phyloP scores from a whole-genome alignment of 37 sponge, comb jelly and placozoan genomes.

The Corticium candelabrum region DNA sequence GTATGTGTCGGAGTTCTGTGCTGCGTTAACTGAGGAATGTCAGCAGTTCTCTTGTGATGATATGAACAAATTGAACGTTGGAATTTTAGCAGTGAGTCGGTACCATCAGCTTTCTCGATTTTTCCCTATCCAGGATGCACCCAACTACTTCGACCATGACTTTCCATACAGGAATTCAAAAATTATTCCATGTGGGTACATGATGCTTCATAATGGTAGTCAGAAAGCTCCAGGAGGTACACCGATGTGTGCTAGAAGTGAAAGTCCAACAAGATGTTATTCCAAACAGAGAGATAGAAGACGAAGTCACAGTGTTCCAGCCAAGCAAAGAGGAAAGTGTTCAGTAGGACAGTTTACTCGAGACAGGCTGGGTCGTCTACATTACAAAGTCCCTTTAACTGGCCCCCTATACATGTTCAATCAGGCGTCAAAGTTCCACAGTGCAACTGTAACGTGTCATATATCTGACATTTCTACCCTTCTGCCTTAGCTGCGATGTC shows the following conservation, averaged over 20 bases:
- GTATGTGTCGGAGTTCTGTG: conserved; percentile 9
- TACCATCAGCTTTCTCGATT: conserved; percentile 17
- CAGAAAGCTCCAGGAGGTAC: background rate
- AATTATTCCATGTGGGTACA: conserved; percentile 22
- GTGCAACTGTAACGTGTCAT: background rate
- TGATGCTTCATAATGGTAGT: background rate
- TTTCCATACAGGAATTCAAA: conserved; percentile 12
- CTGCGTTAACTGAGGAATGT: conserved; percentile 7
- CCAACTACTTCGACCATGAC: conserved; percentile 19
- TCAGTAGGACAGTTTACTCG: too few relatives aligned
- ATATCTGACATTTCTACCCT: background rate
- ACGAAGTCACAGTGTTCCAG: background rate
- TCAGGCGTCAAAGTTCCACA: background rate
- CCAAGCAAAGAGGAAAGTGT: background rate
- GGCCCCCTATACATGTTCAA: background rate
- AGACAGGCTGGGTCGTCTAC: background rate
- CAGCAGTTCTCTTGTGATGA: conserved; percentile 20
- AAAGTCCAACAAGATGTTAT: background rate
- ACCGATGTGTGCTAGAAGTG: background rate
- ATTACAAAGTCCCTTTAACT: background rate
- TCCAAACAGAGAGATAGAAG: background rate
- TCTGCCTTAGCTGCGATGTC: background rate
- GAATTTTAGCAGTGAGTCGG: conserved; percentile 17
- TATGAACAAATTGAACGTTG: conserved; percentile 27
- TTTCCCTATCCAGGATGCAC: conserved; percentile 14